phyloP scores from a whole-genome alignment of 1,140 invertebrate genomes.

The Odontomachus brunneus region DNA sequence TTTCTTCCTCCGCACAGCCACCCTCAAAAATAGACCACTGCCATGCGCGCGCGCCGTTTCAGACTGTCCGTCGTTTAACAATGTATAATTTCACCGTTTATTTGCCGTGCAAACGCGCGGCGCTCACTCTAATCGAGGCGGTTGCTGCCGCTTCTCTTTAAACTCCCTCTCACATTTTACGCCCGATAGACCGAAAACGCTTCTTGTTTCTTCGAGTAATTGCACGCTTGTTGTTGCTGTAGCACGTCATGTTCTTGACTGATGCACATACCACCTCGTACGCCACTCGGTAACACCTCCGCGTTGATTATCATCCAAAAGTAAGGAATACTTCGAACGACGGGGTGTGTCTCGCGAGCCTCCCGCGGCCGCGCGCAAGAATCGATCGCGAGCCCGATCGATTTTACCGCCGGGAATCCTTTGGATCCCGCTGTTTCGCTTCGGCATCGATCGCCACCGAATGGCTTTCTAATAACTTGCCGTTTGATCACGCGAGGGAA shows the following conservation, averaged over 20 bases:
- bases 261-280: slow-evolving; percentile 35
- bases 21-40: slow-evolving; percentile 64
- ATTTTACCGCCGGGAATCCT: background rate
- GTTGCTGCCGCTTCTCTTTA: slow-evolving; percentile 53
- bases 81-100: slow-evolving; percentile 76
- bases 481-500: background rate
- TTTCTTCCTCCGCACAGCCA: slow-evolving; percentile 34
- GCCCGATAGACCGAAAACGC: slow-evolving; percentile 48
- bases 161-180: slow-evolving; percentile 28
- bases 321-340: background rate
- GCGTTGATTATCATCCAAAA: background rate
- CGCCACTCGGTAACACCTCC: no score
- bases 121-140: slow-evolving; percentile 54
- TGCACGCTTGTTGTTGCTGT: slow-evolving; percentile 41
- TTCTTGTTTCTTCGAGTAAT: slow-evolving; percentile 54
- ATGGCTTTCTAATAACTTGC: slow-evolving; percentile 1
- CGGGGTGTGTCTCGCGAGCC: no score
- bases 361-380: background rate
- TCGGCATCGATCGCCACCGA: background rate
- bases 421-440: background rate
- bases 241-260: slow-evolving; percentile 42
- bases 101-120: slow-evolving; percentile 61
- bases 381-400: background rate
- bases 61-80: slow-evolving; percentile 69
- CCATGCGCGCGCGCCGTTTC: slow-evolving; percentile 27